A percentile compares a stretch with the other conserved stretches of the same genome.
phyloP scores from a whole-genome alignment of 2,797 vertebrate species.

The Peromyscus attwateri region DNA sequence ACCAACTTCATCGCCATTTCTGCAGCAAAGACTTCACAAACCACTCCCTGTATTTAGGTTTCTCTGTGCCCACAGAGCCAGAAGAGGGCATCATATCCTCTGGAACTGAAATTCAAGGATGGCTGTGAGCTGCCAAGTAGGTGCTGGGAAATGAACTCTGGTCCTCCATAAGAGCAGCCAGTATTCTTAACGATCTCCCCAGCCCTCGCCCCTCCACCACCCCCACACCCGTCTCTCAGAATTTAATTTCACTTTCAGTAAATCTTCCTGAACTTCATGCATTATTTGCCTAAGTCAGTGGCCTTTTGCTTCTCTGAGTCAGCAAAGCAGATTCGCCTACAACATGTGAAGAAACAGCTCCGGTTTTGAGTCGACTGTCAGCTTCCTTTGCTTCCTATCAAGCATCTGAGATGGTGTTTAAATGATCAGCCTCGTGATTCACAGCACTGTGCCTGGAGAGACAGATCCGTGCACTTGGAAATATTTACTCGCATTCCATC shows the following conservation, averaged over 20 bases:
- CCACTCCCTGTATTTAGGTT: not conserved
- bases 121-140: not conserved
- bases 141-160: not conserved
- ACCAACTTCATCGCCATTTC: not conserved
- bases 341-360: not conserved
- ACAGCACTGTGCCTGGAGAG: not conserved
- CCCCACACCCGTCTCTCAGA: not conserved
- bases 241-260: not conserved
- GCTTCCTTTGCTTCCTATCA: slow-evolving; percentile 12
- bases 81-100: not conserved
- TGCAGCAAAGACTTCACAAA: not conserved
- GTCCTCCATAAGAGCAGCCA: not conserved
- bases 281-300: not conserved
- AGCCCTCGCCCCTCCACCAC: rapidly evolving
- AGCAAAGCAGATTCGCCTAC: slow-evolving; percentile 4
- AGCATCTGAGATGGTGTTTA: slow-evolving; percentile 6
- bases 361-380: not conserved
- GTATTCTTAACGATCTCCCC: not conserved
- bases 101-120: not conserved
- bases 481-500: slow-evolving; percentile 1
- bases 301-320: not conserved
- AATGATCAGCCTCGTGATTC: not conserved
- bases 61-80: not conserved
- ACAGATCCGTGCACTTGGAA: not conserved
- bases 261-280: not conserved